phyloP scores from a whole-genome alignment of 2,113 vertebrate species.

The Dermatemys mawii region DNA sequence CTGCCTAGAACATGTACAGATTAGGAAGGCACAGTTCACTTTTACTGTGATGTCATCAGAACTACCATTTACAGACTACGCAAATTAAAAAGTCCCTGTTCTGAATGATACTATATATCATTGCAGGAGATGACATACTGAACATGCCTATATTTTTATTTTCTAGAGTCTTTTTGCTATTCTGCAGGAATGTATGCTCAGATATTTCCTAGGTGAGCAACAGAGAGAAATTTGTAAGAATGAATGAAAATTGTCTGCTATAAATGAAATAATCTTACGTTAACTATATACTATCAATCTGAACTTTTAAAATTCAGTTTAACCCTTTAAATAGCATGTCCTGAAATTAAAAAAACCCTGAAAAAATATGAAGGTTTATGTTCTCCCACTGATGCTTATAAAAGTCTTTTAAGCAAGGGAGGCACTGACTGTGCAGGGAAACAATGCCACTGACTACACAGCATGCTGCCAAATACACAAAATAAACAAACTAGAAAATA shows the following conservation, averaged over 20 bases:
- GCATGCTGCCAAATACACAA: background rate
- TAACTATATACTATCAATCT: background rate
- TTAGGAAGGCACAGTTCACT: background rate
- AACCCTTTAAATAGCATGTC: background rate
- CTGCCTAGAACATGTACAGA: background rate
- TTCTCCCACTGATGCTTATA: background rate
- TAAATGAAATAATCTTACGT: background rate
- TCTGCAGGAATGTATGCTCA: background rate
- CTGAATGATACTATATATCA: background rate
- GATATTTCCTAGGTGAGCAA: background rate
- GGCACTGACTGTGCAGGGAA: accelerated
- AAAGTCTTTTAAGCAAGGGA: background rate
- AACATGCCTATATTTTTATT: background rate
- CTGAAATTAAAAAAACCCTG: background rate
- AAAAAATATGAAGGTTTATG: background rate
- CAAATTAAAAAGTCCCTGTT: background rate
- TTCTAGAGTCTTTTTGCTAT: background rate
- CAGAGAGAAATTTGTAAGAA: background rate
- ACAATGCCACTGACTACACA: background rate
- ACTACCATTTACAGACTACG: background rate
- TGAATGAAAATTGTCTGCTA: background rate
- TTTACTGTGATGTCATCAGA: background rate
- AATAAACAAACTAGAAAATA: background rate
- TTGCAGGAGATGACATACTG: background rate
- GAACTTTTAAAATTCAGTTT: background rate